Evolutionary conservation across 1,140 invertebrate species (phyloP), one percentile per base, ranked within the genome.

Genomic region (Cyclina sinensis): DNA sequence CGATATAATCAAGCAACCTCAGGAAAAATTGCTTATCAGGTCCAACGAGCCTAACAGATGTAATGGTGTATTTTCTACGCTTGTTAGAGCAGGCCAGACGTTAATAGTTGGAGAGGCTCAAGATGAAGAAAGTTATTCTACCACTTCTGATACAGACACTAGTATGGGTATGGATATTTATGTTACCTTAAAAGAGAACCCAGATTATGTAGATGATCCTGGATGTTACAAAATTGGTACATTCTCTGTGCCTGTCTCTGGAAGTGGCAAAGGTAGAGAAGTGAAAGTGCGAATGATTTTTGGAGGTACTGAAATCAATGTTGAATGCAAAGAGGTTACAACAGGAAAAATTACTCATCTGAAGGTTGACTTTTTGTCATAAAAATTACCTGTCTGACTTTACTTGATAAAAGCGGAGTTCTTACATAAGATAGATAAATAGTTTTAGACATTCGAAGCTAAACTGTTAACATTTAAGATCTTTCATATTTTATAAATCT

Each of bases 211-310:
- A 27, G 70, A 73, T 54, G 74, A 87, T 46, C 5, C 21, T 35
- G 85, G 85, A 48, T 87, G 85, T 30, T 24, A 35, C 30, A 76
- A 87, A 59, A 68, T 87, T 14, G 85, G 85, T 5, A 68, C 32
- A 14, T 30, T 87, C 9, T 35, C 48, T 9, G 46, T 87, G 14
- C 83, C 83, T 24, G 32, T 85, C 1, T 48, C 68, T 21, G 83
- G 83, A 35, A 57, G 48, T 43, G 83, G 83, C 9, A 21, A 21
- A 14, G 83, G 32, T 59, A 54, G 83, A 39, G 9, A 11, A 27
- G 83, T 74, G 12, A 59, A 24, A 18, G 83, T 85, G 16, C 30
- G 43, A 54, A 74, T 85, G 43, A 85, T 85, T 46, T 85, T 85
- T 18, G 70, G 83, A 0, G 83, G 83, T 21, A 85, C 83, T 18